Percentiles rank a stretch among this genome's conserved stretches.
phyloP scores from a whole-genome alignment of 2,113 vertebrate genomes.

The Hemibates koningsi region DNA sequence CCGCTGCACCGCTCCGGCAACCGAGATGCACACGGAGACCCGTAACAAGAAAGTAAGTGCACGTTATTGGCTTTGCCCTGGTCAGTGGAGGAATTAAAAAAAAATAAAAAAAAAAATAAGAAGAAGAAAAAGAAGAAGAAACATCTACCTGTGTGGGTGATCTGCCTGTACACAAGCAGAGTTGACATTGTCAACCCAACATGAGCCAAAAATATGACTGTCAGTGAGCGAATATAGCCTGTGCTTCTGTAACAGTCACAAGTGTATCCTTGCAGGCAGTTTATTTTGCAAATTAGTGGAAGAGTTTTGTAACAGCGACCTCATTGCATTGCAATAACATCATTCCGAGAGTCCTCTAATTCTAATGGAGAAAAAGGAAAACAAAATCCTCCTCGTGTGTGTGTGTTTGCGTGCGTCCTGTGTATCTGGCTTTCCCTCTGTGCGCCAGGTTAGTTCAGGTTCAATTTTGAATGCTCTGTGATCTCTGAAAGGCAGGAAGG shows the following conservation, averaged over 20 bases:
- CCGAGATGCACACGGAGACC: slow-evolving; percentile 79
- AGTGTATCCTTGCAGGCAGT: background rate
- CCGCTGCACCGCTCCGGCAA: slow-evolving; percentile 62
- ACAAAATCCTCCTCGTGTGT: background rate
- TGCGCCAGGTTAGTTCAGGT: slow-evolving; percentile 11
- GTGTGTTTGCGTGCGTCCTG: background rate
- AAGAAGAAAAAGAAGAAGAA: background rate
- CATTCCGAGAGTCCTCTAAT: background rate
- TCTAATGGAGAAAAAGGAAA: background rate
- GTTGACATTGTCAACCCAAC: slow-evolving; percentile 31
- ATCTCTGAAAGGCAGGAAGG: slow-evolving; percentile 38
- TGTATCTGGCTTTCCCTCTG: background rate
- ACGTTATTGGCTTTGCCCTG: slow-evolving; percentile 34
- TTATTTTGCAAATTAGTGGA: slow-evolving; percentile 6
- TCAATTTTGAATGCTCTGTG: slow-evolving; percentile 27
- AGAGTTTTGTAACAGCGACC: slow-evolving; percentile 25
- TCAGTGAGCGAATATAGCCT: background rate
- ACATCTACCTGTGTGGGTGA: background rate
- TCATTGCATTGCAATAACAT: slow-evolving; percentile 2
- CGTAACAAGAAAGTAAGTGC: slow-evolving; percentile 77
- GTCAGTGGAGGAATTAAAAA: background rate
- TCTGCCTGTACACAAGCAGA: background rate
- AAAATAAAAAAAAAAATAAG: background rate
- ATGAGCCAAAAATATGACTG: slow-evolving; percentile 18
- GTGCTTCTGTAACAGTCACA: background rate